Evolutionary conservation across 2,888 invertebrate species (phyloP).

Genomic region (Hipparchia semele): DNA sequence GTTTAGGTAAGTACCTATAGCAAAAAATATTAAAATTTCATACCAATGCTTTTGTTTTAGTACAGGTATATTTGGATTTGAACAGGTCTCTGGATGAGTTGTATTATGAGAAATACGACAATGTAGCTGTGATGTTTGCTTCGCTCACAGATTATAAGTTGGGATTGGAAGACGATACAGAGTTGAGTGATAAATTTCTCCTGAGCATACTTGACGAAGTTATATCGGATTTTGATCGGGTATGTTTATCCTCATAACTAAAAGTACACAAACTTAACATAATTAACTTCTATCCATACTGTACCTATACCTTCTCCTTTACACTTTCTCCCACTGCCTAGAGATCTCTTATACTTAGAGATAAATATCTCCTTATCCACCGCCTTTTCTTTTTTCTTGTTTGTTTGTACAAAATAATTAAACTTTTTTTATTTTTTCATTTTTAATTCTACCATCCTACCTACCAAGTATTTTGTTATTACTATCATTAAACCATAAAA

Average conservation of each 20-base stretch:
- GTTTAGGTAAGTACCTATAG: neutral
- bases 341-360: no score
- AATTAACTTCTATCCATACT: neutral
- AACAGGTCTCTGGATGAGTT: conserved; percentile 88
- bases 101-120: conserved; percentile 94
- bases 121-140: conserved; percentile 98
- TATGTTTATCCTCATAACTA: conserved; percentile 54
- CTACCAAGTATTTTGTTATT: no score
- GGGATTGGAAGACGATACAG: conserved; percentile 86
- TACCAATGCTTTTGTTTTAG: conserved; percentile 69
- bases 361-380: no score
- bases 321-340: no score
- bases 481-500: no score
- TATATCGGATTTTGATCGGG: conserved; percentile 96
- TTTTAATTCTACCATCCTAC: no score
- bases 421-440: no score
- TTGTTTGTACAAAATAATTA: no score
- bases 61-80: conserved; percentile 89
- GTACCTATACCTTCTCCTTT: no score
- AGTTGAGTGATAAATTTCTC: conserved; percentile 85
- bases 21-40: neutral
- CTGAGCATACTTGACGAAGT: conserved; percentile 93
- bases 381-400: no score
- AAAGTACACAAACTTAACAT: neutral
- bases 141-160: conserved; percentile 92